Conservation (phyloP, 2,888 invertebrate species). For the Caenorhabditis panamensis region DNA sequence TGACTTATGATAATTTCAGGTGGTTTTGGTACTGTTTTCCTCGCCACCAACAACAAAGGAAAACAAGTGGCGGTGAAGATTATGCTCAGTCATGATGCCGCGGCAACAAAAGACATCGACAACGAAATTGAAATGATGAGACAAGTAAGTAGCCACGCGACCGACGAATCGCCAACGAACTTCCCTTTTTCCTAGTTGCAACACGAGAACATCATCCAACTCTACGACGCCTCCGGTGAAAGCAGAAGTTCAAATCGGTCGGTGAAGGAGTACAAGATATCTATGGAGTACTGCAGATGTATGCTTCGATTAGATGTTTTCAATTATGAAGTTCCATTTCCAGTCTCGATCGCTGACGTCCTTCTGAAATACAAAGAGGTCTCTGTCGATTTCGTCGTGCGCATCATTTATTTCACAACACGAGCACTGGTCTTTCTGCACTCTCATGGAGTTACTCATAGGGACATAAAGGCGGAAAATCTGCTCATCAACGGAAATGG, state of each 20-base stretch:
- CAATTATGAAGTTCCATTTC: not conserved
- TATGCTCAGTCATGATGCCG: conserved; percentile 55
- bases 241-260: conserved; percentile 33
- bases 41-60: conserved; percentile 47
- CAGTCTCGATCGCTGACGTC: conserved; percentile 60
- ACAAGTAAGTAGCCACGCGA: not conserved
- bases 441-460: conserved; percentile 44
- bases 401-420: conserved; percentile 50
- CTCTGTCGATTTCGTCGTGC: conserved; percentile 44
- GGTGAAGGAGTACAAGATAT: conserved; percentile 57
- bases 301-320: not conserved
- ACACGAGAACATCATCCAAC: conserved; percentile 58
- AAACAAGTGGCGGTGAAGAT: conserved; percentile 57
- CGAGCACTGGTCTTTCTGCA: conserved; percentile 54
- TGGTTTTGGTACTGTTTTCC: conserved; percentile 59
- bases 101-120: conserved; percentile 53
- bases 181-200: too few species aligned
- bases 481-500: conserved; percentile 60
- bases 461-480: conserved; percentile 64
- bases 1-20: conserved; percentile 19
- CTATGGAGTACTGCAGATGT: conserved; percentile 61
- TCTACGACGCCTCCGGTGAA: conserved; percentile 54
- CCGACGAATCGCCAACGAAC: too few species aligned
- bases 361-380: conserved; percentile 54
- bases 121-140: conserved; percentile 60